phyloP scores from a whole-genome alignment of 2,888 invertebrate species.

The Hypercompe scribonia region DNA sequence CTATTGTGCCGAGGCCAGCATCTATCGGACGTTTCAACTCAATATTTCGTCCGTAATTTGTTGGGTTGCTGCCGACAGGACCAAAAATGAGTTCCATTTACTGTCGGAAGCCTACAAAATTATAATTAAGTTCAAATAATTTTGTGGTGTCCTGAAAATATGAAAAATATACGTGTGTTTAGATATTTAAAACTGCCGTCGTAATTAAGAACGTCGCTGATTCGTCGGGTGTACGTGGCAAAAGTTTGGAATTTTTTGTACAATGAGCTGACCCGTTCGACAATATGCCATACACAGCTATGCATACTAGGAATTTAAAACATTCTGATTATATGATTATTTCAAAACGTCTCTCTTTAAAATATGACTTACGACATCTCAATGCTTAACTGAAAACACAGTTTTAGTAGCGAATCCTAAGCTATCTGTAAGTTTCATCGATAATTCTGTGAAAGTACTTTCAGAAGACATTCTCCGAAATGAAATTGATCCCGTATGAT shows the following conservation, averaged over 20 bases:
- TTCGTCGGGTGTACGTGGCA: slow-evolving; percentile 26
- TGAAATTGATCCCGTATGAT: slow-evolving; percentile 2
- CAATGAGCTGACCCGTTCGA: slow-evolving; percentile 28
- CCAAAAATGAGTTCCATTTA: slow-evolving; percentile 34
- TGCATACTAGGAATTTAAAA: slow-evolving; percentile 27
- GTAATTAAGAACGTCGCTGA: slow-evolving; percentile 42
- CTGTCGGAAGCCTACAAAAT: slow-evolving; percentile 37
- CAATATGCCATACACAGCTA: too few species aligned
- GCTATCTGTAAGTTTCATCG: slow-evolving; percentile 7
- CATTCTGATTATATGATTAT: slow-evolving; percentile 31
- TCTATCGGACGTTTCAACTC: slow-evolving; percentile 46
- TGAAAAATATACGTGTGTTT: slow-evolving; percentile 30
- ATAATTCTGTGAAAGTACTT: slow-evolving; percentile 17
- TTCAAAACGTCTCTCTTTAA: slow-evolving; percentile 8
- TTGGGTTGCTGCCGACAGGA: slow-evolving; percentile 24
- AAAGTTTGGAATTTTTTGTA: slow-evolving; percentile 36
- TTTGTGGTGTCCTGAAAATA: slow-evolving; percentile 36
- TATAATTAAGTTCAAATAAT: slow-evolving; percentile 41
- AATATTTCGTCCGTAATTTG: slow-evolving; percentile 46
- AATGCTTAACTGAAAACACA: not conserved
- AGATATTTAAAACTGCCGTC: slow-evolving; percentile 27
- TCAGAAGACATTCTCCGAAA: not conserved
- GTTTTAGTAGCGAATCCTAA: not conserved
- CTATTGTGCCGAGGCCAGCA: slow-evolving; percentile 15
- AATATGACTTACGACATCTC: not conserved